Percentiles rank a stretch among this genome's conserved stretches.
These are phyloP conservation scores for Syrrhaptes paradoxus DNA, from an alignment of 2,113 vertebrate species.

Conservation along the genomic window DNA sequence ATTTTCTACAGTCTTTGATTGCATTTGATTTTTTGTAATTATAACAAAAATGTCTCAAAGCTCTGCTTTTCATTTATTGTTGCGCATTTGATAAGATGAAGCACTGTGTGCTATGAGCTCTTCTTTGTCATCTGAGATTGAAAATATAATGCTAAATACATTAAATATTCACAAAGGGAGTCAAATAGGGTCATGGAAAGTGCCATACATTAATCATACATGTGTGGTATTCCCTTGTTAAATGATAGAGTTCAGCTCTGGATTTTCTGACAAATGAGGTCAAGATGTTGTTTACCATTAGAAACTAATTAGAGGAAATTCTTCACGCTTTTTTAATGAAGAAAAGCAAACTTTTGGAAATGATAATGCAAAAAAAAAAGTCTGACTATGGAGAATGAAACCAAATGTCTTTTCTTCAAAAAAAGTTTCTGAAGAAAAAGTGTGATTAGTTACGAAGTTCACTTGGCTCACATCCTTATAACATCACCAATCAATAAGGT, in stretches of 20 bases:
- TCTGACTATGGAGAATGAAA: background rate
- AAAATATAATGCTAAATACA: conserved; percentile 25
- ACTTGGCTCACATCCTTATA: background rate
- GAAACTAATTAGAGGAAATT: conserved; percentile 54
- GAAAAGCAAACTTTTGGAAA: conserved; percentile 8
- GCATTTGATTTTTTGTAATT: conserved; percentile 28
- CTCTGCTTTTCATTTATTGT: conserved; percentile 3
- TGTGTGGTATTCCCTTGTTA: conserved; percentile 55
- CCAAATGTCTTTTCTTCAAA: background rate
- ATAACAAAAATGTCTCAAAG: conserved; percentile 20
- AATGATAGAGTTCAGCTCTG: conserved; percentile 15
- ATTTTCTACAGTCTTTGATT: background rate
- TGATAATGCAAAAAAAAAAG: background rate
- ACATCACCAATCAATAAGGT: background rate
- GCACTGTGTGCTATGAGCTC: background rate
- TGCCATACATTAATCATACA: conserved; percentile 63
- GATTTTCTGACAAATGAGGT: conserved; percentile 60
- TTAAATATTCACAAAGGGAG: conserved; percentile 62
- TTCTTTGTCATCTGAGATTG: conserved; percentile 27
- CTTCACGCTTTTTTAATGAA: background rate
- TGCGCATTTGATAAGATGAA: conserved; percentile 4
- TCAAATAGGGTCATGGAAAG: conserved; percentile 49
- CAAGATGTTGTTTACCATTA: conserved; percentile 53
- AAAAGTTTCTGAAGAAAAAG: background rate
- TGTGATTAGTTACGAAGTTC: background rate